Conservation (phyloP, 2,797 vertebrate species). For the Adelosebastes latens region DNA sequence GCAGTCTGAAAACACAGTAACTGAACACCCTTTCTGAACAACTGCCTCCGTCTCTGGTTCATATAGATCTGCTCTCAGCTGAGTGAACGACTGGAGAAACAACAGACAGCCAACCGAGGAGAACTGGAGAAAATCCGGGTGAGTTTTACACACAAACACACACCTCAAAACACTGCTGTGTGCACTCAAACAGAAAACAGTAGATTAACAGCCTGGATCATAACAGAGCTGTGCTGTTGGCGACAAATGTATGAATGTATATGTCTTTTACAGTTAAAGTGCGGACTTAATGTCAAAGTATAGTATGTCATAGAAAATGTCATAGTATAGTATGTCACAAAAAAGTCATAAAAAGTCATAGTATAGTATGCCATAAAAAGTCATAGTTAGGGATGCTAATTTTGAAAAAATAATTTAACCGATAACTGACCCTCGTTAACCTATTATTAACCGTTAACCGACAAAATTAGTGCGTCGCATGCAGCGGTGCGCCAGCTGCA, state of each 20-base stretch:
- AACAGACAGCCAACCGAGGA: conserved; percentile 92
- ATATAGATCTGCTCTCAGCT: conserved; percentile 97
- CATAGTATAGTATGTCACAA: too few relatives aligned
- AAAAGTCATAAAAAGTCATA: too few relatives aligned
- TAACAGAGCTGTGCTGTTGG: not conserved
- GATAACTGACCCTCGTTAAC: too few relatives aligned
- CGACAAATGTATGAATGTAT: not conserved
- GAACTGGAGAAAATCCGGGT: conserved; percentile 98
- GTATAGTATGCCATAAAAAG: too few relatives aligned
- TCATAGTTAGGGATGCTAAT: too few relatives aligned
- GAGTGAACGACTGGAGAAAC: conserved; percentile 96
- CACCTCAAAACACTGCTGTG: not conserved
- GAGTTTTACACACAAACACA: conserved; percentile 62
- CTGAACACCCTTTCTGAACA: not conserved
- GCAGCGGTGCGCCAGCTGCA: too few relatives aligned
- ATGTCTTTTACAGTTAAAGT: not conserved
- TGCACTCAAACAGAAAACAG: not conserved
- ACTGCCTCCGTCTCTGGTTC: conserved; percentile 26
- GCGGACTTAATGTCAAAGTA: not conserved
- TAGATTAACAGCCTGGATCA: not conserved
- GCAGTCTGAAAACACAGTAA: not conserved
- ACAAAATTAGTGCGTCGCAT: too few relatives aligned
- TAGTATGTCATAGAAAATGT: too few relatives aligned
- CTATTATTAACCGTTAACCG: too few relatives aligned
- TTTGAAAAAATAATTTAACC: too few relatives aligned